Evolutionary conservation across 1,140 invertebrate genomes (phyloP).

Genomic region (Orius laevigatus): DNA sequence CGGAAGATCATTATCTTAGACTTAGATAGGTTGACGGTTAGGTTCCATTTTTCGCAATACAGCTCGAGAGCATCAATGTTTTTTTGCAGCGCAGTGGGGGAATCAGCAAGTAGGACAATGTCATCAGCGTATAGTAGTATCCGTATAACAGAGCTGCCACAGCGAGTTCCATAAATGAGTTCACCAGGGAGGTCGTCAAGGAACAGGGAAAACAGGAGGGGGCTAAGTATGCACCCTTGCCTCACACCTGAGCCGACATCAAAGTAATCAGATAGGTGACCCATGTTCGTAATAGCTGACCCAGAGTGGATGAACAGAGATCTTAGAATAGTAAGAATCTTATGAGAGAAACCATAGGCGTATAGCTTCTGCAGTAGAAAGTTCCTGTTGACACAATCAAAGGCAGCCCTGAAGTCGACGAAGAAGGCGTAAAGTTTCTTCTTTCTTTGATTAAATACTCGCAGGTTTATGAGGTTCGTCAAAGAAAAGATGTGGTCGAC

Average conservation of each 20-base stretch:
- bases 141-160: neutral
- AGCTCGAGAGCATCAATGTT: slow-evolving; percentile 8
- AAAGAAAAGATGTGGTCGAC: slow-evolving; percentile 9
- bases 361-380: neutral
- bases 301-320: neutral
- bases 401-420: slow-evolving; percentile 12
- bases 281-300: neutral
- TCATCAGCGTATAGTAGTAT: slow-evolving; percentile 10
- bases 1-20: too few relatives aligned
- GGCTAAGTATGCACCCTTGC: slow-evolving; percentile 5
- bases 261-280: neutral
- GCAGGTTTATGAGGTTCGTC: neutral
- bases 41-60: slow-evolving; percentile 9
- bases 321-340: neutral
- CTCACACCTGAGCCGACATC: neutral
- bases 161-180: neutral
- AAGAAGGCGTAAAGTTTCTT: slow-evolving; percentile 9
- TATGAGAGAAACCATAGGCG: neutral
- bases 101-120: slow-evolving; percentile 3
- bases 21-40: slow-evolving; percentile 1
- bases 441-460: neutral
- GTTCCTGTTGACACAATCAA: slow-evolving; percentile 1
- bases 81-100: neutral
- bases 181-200: slow-evolving; percentile 7
- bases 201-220: slow-evolving; percentile 4